Base-by-base conservation (phyloP, 2,113 vertebrate species). In the Papio anubis region DNA sequence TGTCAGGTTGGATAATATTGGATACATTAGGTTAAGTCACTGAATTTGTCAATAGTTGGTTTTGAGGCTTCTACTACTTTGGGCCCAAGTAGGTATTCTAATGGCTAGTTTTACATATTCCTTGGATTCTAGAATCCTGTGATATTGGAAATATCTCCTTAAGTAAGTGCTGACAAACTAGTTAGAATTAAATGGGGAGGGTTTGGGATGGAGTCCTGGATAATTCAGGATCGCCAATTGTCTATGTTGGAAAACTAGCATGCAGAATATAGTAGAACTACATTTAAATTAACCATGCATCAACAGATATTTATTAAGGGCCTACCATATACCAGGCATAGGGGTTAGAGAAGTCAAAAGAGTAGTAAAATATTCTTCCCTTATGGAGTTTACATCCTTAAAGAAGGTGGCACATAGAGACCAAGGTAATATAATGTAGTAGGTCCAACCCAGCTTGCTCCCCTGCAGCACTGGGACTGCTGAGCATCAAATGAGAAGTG, bases 61-160 rank as follows among this genome's bases (percentile, higher is more conserved):
- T 81, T 81, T 32, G 14, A 88, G 57, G 50, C 66, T 8, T 75
- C 27, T 27, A 52, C 50, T 64, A 3, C 18, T 66, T 76, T 55
- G 38, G 11, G 43, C 8, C 27, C 43, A 84, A 73, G 12, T 68
- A 25, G 6, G 18, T 89, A 3, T 83, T 96, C 30, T 59, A 66
- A 23, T 86, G 50, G 43, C 3, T 64, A 8, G 10, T 48, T 88
- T 94, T 91, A 50, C 13, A 32, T 52, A 73, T 27, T 25, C 86
- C 68, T 95, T 83, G 61, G 92, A 83, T 95, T 73, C 27, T 79
- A 64, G 75, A 94, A 82, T 93, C 3, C 8, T 38, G 32, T 79
- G 70, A 11, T 83, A 50, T 2, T 43, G 48, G 5, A 72, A 35
- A 48, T 94, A 35, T 70, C 25, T 95, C 20, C 55, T 91, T 79